phyloP scores from a whole-genome alignment of 2,797 vertebrate species.

The Zalophus californianus region DNA sequence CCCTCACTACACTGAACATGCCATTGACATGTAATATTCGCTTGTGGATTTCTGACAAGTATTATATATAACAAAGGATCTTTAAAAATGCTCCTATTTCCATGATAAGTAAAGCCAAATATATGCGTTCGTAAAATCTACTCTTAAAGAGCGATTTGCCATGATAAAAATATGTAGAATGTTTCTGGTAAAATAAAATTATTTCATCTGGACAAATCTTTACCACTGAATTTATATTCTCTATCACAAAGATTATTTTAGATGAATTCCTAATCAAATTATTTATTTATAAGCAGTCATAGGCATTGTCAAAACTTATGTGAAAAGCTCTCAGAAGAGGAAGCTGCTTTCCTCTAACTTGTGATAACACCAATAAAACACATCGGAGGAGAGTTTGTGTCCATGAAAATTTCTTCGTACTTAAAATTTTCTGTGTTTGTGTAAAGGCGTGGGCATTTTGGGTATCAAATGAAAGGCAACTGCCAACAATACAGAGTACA shows the following conservation, averaged over 20 bases:
- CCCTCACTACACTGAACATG: background rate
- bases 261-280: background rate
- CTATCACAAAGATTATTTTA: slow-evolving; percentile 15
- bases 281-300: background rate
- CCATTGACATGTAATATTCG: background rate
- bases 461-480: background rate
- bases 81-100: slow-evolving; percentile 29
- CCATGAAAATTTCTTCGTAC: background rate
- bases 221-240: background rate
- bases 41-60: background rate
- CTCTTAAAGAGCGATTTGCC: background rate
- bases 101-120: background rate
- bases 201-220: slow-evolving; percentile 19
- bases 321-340: background rate
- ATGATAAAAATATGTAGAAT: background rate
- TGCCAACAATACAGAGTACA: background rate
- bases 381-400: background rate
- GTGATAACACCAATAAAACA: slow-evolving; percentile 16
- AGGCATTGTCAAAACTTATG: background rate
- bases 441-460: background rate
- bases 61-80: background rate
- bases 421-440: slow-evolving; percentile 3
- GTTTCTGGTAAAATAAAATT: background rate
- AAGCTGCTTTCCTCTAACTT: background rate
- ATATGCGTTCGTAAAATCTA: background rate